Conservation (phyloP, 92 coral and sea anemone genomes). For the Actinostola sp. region DNA sequence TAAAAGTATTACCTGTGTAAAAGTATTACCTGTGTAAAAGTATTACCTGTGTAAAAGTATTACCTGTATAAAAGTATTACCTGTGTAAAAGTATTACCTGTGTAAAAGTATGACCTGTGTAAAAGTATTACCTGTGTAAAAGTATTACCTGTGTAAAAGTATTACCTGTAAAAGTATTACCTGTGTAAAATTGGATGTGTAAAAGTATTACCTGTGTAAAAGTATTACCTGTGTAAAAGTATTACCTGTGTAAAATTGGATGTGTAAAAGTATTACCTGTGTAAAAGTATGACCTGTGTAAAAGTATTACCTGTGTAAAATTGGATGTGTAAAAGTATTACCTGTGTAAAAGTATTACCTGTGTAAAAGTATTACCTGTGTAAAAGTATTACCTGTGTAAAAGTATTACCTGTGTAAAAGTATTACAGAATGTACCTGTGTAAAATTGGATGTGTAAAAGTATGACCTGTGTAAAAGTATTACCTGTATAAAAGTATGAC, state of each 20-base stretch:
- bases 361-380: constrained; percentile 90
- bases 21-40: constrained; percentile 88
- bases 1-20: constrained; percentile 88
- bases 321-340: constrained; percentile 87
- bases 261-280: constrained; percentile 89
- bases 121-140: constrained; percentile 90
- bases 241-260: constrained; percentile 94
- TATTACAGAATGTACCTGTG: constrained; percentile 90
- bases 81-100: constrained; percentile 94
- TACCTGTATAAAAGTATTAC: constrained; percentile 90
- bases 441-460: constrained; percentile 93
- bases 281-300: too few relatives aligned
- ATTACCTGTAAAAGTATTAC: too few relatives aligned
- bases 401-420: constrained; percentile 88
- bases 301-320: constrained; percentile 88
- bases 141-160: constrained; percentile 86
- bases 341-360: constrained; percentile 93
- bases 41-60: constrained; percentile 81
- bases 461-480: too few relatives aligned
- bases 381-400: constrained; percentile 88
- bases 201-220: constrained; percentile 91
- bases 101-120: constrained; percentile 86
- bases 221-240: too few relatives aligned
- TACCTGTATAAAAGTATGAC: constrained; percentile 90
- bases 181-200: constrained; percentile 96